A percentile compares a stretch with the other conserved stretches of the same genome.
Evolutionary conservation across 30 jellyfish, hydroid and myxozoan genomes (phyloP).

Genomic region (Chrysaora quinquecirrha): DNA sequence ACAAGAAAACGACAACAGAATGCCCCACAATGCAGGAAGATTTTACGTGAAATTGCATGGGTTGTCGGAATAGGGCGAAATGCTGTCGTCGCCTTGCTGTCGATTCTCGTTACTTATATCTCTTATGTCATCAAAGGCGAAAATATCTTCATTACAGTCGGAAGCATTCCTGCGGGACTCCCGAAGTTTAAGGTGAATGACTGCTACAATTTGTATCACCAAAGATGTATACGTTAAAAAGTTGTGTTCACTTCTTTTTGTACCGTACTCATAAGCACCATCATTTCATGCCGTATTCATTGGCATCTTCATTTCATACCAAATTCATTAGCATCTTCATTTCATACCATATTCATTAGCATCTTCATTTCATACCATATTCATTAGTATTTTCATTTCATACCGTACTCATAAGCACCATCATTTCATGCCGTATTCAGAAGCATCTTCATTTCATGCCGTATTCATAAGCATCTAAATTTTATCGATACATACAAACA

Average conservation of each 20-base stretch:
- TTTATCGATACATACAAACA: not conserved
- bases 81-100: slow-evolving; percentile 69
- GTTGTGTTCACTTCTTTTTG: too few species aligned
- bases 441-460: too few species aligned
- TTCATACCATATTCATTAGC: too few species aligned
- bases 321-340: too few species aligned
- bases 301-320: too few species aligned
- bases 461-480: too few species aligned
- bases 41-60: not conserved
- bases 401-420: not conserved
- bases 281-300: too few species aligned
- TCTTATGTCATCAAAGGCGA: not conserved
- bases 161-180: slow-evolving; percentile 74
- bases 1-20: not conserved
- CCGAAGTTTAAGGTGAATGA: slow-evolving; percentile 66
- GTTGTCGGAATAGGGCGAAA: slow-evolving; percentile 28
- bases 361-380: too few species aligned
- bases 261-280: too few species aligned
- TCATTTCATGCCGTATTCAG: not conserved
- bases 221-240: too few species aligned
- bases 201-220: not conserved
- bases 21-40: not conserved
- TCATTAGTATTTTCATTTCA: too few species aligned
- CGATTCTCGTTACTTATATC: slow-evolving; percentile 52
- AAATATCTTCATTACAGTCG: slow-evolving; percentile 66